Base-by-base conservation (phyloP, 2,113 vertebrate species). In the Astatoreochromis straeleni region DNA sequence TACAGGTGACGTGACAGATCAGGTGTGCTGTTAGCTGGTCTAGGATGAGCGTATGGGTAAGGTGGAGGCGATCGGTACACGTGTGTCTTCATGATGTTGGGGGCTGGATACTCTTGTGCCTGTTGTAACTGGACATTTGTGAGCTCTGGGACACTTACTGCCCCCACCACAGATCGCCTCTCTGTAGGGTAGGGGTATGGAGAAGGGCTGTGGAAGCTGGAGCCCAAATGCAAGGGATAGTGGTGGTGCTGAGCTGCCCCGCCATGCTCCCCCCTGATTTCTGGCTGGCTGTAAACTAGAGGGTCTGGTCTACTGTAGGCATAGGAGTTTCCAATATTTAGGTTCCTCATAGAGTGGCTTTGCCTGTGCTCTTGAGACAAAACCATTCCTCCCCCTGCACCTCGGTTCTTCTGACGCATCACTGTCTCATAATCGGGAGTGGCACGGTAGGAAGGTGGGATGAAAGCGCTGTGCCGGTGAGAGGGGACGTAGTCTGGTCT, bases 381-480 rank as follows among this genome's bases (percentile, higher is more conserved):
- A 68, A 96, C 93, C 95, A 97, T 92, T 9, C 95, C 95, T 31
- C 95, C 90, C n/a, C 94, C 94, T 7, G 2, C 95, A 94, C 31
- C 97, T 40, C 97, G 91, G 92, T 94, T 97, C 92, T 99, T 98
- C 92, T 99, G 98, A 49, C 97, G 97, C 98, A 99, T 99, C 82
- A 99, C 98, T 0, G 98, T 98, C 94, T 99, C 99, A 2, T 99
- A 99, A 93, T 99, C 99, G 0, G 98, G 99, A 0, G 99, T 99
- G 35, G 98, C 97, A 1, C 98, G 98, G 70, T 99, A 99, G 0
- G 99, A 99, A 2, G 98, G 99, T 1, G 98, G 98, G 40, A 99
- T 98, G 45, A 99, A 96, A 4, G 98, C 97, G 5, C 99, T 99
- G 31, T 99, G 98, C 26, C 98, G 97, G 4, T 99, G 98, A 0